Evolutionary conservation across 2,113 vertebrate species (phyloP), one percentile per base, ranked within the genome.

Genomic region (Passer montanus): DNA sequence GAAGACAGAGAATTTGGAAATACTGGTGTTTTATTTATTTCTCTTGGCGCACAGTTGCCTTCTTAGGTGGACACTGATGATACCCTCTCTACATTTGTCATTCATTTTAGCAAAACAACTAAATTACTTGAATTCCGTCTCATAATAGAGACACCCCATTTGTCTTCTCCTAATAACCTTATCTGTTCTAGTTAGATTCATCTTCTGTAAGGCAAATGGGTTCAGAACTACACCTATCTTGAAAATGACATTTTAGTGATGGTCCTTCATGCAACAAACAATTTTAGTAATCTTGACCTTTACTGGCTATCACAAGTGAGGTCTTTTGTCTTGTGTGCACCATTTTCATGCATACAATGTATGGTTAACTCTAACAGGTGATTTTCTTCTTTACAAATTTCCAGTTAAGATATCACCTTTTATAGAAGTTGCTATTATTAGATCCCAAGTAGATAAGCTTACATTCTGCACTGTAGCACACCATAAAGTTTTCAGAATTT

Each of bases 191-290:
- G 39, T 39, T 83, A 49, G 24, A n/a, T 16, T 63, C 7, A 43
- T 26, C 15, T 92, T 52, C 53, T 37, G 10, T 0, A 0, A 47
- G 28, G 23, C 10, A 9, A 82, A 37, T 0, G 0, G 30, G 26
- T 70, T 70, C 30, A 52, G 23, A 79, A 28, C 11, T 23, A 33
- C 11, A 47, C 6, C 16, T 60, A 3, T 46, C 7, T 13, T 79
- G 39, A 53, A 73, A 67, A 49, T 12, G 2, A 66, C 3, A 60
- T 47, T 83, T 82, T 87, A 14, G 8, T 39, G 37, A 9, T 43
- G 18, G 11, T 87, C 5, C 28, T 80, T 87, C 23, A 33, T 64
- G 35, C 5, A 75, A 37, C 1, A 55, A 66, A 55, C 1, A 44
- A 3, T 30, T 60, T 62, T 35, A 33, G 3, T 17, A 62, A 59